Base-by-base conservation (phyloP, 2,797 vertebrate genomes). In the Rhinichthys osculus region DNA sequence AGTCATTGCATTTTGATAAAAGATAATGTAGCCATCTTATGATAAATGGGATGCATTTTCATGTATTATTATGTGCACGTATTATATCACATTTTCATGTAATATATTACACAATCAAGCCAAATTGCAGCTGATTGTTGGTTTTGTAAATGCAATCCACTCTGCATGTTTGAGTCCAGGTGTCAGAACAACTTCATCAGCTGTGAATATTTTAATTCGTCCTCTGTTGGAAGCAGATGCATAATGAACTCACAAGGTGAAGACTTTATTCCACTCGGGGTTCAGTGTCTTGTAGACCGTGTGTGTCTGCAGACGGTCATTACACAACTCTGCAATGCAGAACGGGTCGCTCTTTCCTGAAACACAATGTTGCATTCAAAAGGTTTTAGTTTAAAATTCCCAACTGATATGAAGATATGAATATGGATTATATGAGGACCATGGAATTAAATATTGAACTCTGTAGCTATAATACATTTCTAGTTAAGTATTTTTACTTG, bases 241-340 rank as follows among this genome's bases (percentile, higher is more conserved):
- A 23, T 73, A 23, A 54, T 54, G 23, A 89, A 98, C 98, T 97
- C 94, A 99, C 98, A 99, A 99, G 70, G 97, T 98, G 94, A 99
- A 99, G 94, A 99, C 96, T 96, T 99, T 99, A 94, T 98, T 99
- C 98, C 98, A 99, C 89, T 98, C 97, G 11, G 98, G 98, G 88
- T 97, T 99, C 89, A 99, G 98, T 91, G 98, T 99, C 96, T 97
- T 99, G 95, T 99, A 99, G 92, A 99, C 95, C 0, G 98, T 99
- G 88, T 99, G 98, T 17, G 98, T 99, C 93, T 98, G 96, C 86
- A 99, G 95, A 81, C 98, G 96, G 90, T 99, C 98, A 23, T 99
- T 99, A 92, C 97, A 98, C 93, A 99, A 90, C 92, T 99, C 98
- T 81, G 99, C 97, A 70, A 99, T 97, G 92, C 98, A 99, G 94